Percentiles rank a stretch among this genome's conserved stretches.
phyloP scores from a whole-genome alignment of 2,888 invertebrate genomes.

The Chalcis sispes region DNA sequence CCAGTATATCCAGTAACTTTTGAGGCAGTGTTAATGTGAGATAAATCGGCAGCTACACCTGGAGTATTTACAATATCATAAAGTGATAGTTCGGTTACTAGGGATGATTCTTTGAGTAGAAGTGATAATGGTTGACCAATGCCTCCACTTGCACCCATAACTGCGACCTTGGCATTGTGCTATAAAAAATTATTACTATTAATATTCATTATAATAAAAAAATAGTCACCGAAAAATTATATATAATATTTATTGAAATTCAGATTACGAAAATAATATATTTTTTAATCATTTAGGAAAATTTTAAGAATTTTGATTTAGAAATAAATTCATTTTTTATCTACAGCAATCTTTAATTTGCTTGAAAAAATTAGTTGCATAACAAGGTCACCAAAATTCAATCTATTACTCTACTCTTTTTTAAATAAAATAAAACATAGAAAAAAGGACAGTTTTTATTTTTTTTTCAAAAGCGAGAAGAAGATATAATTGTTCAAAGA shows the following conservation, averaged over 20 bases:
- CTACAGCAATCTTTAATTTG: no score
- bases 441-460: no score
- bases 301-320: no score
- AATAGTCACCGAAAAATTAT: no score
- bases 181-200: constrained; percentile 69
- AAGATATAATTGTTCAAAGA: neutral
- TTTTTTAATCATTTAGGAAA: no score
- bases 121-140: constrained; percentile 98
- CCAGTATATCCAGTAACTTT: constrained; percentile 87
- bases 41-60: constrained; percentile 97
- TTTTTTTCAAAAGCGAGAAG: neutral
- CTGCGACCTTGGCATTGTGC: constrained; percentile 94
- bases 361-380: no score
- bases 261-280: no score
- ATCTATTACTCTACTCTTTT: neutral
- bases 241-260: no score
- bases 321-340: no score
- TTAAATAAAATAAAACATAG: no score
- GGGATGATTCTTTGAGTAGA: constrained; percentile 91
- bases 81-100: constrained; percentile 89
- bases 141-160: constrained; percentile 97
- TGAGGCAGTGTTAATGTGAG: constrained; percentile 95
- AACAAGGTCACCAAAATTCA: constrained; percentile 2
- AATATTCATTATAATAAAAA: no score
- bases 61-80: constrained; percentile 97